A percentile compares a stretch with the other conserved stretches of the same genome.
Conservation (phyloP, 2,797 vertebrate species). For the Simalia tracyae region DNA sequence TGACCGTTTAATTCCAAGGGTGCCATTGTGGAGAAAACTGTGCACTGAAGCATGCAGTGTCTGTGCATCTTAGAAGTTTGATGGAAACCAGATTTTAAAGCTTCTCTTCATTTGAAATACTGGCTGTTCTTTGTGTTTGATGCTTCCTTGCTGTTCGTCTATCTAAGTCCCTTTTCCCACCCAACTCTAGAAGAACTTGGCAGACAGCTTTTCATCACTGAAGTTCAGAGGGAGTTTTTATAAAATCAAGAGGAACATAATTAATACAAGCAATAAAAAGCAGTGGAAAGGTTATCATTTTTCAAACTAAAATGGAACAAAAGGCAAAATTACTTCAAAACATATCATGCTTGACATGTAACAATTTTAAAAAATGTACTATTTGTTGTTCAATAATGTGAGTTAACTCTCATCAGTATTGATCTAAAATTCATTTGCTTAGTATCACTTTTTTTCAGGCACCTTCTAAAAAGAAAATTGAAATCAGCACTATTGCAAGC, state of each 20-base stretch:
- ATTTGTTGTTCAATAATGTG: not conserved
- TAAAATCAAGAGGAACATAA: not conserved
- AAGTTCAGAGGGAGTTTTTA: not conserved
- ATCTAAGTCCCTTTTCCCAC: not conserved
- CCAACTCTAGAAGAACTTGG: not conserved
- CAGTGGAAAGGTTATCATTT: not conserved
- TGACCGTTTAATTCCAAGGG: not conserved
- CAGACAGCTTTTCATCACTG: not conserved
- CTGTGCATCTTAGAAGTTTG: not conserved
- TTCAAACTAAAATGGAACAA: not conserved
- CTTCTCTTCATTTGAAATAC: not conserved
- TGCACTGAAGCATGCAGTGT: not conserved
- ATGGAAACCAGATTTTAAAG: not conserved
- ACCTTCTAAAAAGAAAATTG: slow-evolving; percentile 98
- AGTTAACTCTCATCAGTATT: not conserved
- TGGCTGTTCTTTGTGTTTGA: not conserved
- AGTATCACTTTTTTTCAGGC: slow-evolving; percentile 74
- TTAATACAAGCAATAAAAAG: not conserved
- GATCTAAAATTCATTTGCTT: not conserved
- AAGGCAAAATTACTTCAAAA: not conserved
- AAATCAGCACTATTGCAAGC: slow-evolving; percentile 97
- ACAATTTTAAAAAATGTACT: not conserved
- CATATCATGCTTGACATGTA: not conserved
- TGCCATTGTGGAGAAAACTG: not conserved
- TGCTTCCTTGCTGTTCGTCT: not conserved